phyloP scores from a whole-genome alignment of 2,888 invertebrate genomes.

The Morpho achilles region DNA sequence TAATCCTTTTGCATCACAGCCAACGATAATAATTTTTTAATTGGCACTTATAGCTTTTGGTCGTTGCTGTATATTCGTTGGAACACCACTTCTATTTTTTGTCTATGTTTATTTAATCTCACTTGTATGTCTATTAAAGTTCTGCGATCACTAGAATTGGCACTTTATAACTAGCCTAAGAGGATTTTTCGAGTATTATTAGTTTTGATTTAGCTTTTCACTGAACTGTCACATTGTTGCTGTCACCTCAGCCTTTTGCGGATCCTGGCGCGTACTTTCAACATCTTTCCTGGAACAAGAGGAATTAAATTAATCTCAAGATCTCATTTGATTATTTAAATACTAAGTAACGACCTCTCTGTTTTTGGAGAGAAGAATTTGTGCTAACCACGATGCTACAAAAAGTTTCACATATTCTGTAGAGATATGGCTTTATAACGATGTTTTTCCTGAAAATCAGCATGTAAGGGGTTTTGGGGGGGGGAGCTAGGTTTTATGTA shows the following conservation, averaged over 20 bases:
- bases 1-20: slow-evolving; percentile 24
- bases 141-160: slow-evolving; percentile 29
- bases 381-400: too few species aligned
- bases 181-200: slow-evolving; percentile 55
- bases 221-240: slow-evolving; percentile 46
- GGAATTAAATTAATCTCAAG: slow-evolving; percentile 6
- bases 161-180: slow-evolving; percentile 36
- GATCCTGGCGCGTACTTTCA: slow-evolving; percentile 51
- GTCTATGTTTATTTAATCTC: neutral
- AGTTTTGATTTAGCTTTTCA: slow-evolving; percentile 33
- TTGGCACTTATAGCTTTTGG: slow-evolving; percentile 18
- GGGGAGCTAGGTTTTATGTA: too few species aligned
- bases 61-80: slow-evolving; percentile 40
- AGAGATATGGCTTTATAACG: too few species aligned
- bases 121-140: slow-evolving; percentile 25
- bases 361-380: too few species aligned
- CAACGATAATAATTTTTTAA: slow-evolving; percentile 17
- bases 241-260: slow-evolving; percentile 57
- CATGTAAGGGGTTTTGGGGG: too few species aligned
- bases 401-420: too few species aligned
- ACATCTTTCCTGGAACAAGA: slow-evolving; percentile 59
- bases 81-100: slow-evolving; percentile 38
- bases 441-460: too few species aligned
- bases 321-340: too few species aligned
- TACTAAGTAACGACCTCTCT: too few species aligned